These are phyloP conservation scores for Drosophila insularis DNA, from an alignment of 1,140 invertebrate genomes.

Conservation along the genomic window DNA sequence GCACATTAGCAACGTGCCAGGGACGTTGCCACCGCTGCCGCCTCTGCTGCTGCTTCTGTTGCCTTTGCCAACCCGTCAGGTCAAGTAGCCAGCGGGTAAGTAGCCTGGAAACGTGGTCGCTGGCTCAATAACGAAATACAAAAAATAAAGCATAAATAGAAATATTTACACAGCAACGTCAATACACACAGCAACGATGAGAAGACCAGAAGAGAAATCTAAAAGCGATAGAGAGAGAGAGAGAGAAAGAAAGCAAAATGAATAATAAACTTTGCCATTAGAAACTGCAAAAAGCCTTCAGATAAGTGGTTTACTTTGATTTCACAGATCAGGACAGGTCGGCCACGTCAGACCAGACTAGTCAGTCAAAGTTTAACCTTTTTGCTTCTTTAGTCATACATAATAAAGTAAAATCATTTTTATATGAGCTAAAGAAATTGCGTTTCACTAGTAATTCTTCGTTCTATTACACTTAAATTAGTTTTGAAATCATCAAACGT, in stretches of 20 bases:
- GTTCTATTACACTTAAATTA: too few relatives aligned
- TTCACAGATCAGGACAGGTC: conserved; percentile 17
- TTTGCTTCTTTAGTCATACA: not conserved
- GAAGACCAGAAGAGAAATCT: conserved; percentile 20
- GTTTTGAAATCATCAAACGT: too few relatives aligned
- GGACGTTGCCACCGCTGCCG: conserved; percentile 28
- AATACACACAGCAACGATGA: conserved; percentile 17
- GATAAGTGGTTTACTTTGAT: conserved; percentile 49
- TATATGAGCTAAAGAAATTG: conserved; percentile 14
- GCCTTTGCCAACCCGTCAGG: conserved; percentile 27
- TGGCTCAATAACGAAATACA: conserved; percentile 72
- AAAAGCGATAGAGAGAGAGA: conserved; percentile 15
- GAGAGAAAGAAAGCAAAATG: conserved; percentile 6
- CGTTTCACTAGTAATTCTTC: not conserved
- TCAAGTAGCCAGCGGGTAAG: conserved; percentile 57
- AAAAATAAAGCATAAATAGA: conserved; percentile 58
- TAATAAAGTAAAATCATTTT: not conserved
- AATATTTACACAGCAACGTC: conserved; percentile 70
- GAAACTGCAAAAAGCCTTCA: conserved; percentile 45
- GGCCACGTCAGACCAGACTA: too few relatives aligned
- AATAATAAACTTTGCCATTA: conserved; percentile 35
- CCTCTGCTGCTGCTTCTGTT: conserved; percentile 6
- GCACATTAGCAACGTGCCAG: conserved; percentile 77
- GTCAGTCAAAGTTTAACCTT: conserved; percentile 16
- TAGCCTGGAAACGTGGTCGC: conserved; percentile 40